phyloP scores from a whole-genome alignment of 2,888 invertebrate genomes.

The Sarcophaga variegata region DNA sequence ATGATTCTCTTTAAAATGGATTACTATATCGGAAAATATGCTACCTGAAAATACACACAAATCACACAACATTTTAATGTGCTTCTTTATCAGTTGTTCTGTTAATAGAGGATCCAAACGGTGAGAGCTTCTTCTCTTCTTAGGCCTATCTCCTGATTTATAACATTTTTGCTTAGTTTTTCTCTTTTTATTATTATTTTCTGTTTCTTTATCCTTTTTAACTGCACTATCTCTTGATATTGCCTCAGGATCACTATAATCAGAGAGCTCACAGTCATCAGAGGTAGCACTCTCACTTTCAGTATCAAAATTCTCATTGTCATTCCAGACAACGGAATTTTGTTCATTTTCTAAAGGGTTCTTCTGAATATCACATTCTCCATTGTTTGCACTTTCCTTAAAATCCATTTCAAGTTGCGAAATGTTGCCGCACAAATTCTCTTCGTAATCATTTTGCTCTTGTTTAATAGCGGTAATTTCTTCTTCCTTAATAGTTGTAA shows the following conservation, averaged over 20 bases:
- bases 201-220: constrained; percentile 5
- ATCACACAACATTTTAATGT: constrained; percentile 80
- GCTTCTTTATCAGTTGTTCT: constrained; percentile 78
- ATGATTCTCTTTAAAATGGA: constrained; percentile 78
- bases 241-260: constrained; percentile 23
- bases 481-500: constrained; percentile 33
- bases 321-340: background rate
- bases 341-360: constrained; percentile 51
- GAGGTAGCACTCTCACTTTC: constrained; percentile 24
- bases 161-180: constrained; percentile 15
- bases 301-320: constrained; percentile 18
- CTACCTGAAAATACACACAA: constrained; percentile 76
- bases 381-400: constrained; percentile 4
- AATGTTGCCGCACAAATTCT: constrained; percentile 53
- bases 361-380: background rate
- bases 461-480: constrained; percentile 40
- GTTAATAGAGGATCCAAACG: constrained; percentile 69
- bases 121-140: constrained; percentile 51
- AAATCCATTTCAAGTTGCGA: constrained; percentile 25
- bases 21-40: constrained; percentile 77
- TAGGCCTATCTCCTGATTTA: background rate
- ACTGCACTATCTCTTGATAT: background rate
- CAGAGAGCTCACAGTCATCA: constrained; percentile 40
- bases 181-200: background rate
- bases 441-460: constrained; percentile 28